Conservation (phyloP, 2,797 vertebrate genomes). For the Paguma larvata region DNA sequence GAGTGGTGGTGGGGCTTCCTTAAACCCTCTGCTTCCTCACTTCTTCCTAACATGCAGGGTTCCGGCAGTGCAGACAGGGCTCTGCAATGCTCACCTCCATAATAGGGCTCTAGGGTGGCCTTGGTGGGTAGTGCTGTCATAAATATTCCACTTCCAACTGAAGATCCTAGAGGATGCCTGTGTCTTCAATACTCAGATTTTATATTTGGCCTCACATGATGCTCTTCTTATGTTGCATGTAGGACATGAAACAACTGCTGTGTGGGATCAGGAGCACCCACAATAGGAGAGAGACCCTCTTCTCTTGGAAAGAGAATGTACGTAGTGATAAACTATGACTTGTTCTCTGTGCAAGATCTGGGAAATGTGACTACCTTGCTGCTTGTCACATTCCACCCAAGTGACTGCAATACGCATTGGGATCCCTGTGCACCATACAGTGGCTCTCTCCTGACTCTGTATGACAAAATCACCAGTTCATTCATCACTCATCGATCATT, state of each 20-base stretch:
- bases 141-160: background rate
- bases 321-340: background rate
- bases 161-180: background rate
- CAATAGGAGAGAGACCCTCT: background rate
- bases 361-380: background rate
- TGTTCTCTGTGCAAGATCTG: background rate
- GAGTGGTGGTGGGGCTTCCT: background rate
- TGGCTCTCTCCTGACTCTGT: constrained; percentile 24
- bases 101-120: background rate
- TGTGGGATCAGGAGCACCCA: background rate
- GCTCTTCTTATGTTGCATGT: background rate
- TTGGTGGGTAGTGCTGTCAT: background rate
- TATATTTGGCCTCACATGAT: background rate
- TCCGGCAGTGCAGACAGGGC: background rate
- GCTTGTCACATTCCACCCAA: background rate
- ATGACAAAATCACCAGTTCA: constrained; percentile 70
- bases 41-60: background rate
- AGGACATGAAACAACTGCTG: background rate
- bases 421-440: background rate
- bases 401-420: rapidly evolving
- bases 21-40: background rate
- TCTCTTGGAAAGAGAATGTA: background rate
- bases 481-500: constrained; percentile 79
- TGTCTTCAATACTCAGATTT: background rate
- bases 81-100: constrained; percentile 6